Percentiles rank a stretch among this genome's conserved stretches.
Conservation (phyloP, 2,113 vertebrate genomes). For the Menidia beryllina region DNA sequence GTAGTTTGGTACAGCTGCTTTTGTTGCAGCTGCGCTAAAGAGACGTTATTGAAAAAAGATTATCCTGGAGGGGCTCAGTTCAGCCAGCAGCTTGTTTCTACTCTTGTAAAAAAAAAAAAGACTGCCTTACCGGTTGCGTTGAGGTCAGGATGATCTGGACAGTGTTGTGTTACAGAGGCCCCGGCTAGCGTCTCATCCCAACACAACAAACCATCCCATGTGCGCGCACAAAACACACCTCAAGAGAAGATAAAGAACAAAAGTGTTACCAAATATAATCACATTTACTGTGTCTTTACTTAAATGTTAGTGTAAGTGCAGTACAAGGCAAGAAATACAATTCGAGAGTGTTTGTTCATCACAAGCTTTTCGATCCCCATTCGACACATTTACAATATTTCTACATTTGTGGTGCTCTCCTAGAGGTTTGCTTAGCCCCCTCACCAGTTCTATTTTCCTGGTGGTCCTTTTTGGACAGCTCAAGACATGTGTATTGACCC, state of each 20-base stretch:
- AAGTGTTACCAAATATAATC: background rate
- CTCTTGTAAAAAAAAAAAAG: background rate
- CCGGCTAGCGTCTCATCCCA: slow-evolving; percentile 93
- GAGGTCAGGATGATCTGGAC: slow-evolving; percentile 87
- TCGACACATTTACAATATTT: background rate
- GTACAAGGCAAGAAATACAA: background rate
- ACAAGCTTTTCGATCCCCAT: background rate
- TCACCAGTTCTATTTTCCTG: slow-evolving; percentile 79
- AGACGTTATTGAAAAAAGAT: background rate
- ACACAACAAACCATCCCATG: slow-evolving; percentile 95
- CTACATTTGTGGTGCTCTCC: slow-evolving; percentile 9
- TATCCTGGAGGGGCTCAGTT: background rate
- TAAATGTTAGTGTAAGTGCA: background rate
- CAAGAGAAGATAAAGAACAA: background rate
- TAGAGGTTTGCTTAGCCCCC: slow-evolving; percentile 31
- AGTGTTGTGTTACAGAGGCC: slow-evolving; percentile 82
- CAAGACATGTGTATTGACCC: slow-evolving; percentile 75
- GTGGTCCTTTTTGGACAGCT: slow-evolving; percentile 59
- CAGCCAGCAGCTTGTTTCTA: slow-evolving; percentile 2
- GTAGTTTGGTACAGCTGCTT: background rate
- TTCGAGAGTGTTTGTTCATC: background rate
- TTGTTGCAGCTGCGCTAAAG: background rate
- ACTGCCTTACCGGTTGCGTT: slow-evolving; percentile 83
- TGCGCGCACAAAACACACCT: slow-evolving; percentile 88
- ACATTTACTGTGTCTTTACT: background rate